These are phyloP conservation scores for Hirtodrosophila alboralis DNA, from an alignment of 2,888 invertebrate species.

Conservation along the genomic window DNA sequence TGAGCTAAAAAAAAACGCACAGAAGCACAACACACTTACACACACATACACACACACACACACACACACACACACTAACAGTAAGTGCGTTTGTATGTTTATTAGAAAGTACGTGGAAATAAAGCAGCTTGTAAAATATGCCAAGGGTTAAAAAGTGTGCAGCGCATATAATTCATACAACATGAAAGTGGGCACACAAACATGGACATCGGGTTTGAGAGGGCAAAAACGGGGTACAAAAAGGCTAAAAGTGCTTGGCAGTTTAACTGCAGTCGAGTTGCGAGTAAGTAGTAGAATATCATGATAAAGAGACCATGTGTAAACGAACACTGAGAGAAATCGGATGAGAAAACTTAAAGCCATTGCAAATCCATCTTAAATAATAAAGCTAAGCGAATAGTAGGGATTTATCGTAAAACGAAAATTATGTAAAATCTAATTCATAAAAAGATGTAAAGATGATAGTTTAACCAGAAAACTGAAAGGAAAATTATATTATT, in stretches of 20 bases:
- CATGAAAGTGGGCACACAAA: constrained; percentile 58
- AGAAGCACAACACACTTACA: constrained; percentile 7
- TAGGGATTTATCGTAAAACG: too few species aligned
- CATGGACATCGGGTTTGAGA: constrained; percentile 15
- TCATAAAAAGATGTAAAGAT: too few species aligned
- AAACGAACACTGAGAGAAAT: constrained; percentile 24
- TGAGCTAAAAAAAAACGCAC: constrained; percentile 43
- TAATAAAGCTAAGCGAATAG: too few species aligned
- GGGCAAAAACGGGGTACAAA: constrained; percentile 15
- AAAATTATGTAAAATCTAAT: too few species aligned
- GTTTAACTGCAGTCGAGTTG: constrained; percentile 65
- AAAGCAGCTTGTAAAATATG: constrained; percentile 79
- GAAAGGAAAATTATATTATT: too few species aligned
- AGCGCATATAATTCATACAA: constrained; percentile 74
- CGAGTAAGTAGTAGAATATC: constrained; percentile 24
- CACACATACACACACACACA: constrained; percentile 25
- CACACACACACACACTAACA: constrained; percentile 24
- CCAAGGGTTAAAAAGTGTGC: constrained; percentile 79
- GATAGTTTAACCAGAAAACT: too few species aligned
- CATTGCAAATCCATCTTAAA: too few species aligned
- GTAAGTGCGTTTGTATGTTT: constrained; percentile 77
- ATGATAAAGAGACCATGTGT: constrained; percentile 14
- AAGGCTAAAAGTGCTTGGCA: constrained; percentile 54
- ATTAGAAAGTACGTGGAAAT: constrained; percentile 60
- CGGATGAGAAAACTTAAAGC: too few species aligned